A percentile compares a stretch with the other conserved stretches of the same genome.
phyloP scores from a whole-genome alignment of 2,113 vertebrate genomes.

The Ahaetulla prasina region DNA sequence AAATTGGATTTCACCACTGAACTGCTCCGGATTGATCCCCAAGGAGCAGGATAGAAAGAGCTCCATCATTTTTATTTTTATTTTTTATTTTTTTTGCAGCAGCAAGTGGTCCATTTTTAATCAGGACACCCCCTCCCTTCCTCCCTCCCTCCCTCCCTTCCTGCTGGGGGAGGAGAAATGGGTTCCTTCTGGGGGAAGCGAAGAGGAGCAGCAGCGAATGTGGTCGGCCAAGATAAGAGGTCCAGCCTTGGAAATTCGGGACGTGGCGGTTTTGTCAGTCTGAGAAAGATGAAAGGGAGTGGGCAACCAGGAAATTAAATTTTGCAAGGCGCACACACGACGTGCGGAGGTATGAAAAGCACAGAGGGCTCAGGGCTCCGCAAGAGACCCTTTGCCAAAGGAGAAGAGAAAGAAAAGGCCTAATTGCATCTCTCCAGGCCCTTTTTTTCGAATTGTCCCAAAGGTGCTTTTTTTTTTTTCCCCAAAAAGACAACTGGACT shows the following conservation, averaged over 20 bases:
- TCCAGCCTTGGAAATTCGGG: slow-evolving; percentile 26
- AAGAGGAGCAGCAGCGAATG: slow-evolving; percentile 43
- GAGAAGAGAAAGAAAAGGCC: no score
- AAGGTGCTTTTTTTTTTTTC: no score
- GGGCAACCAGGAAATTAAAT: not conserved
- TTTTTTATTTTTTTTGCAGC: slow-evolving; percentile 34
- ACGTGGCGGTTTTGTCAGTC: slow-evolving; percentile 41
- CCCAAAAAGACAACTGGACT: no score
- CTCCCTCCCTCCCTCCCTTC: slow-evolving; percentile 13
- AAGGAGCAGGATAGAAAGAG: not conserved
- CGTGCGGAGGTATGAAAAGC: fast-evolving
- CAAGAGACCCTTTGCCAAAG: not conserved
- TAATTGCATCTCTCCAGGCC: not conserved
- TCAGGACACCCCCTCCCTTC: not conserved
- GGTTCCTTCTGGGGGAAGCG: slow-evolving; percentile 46
- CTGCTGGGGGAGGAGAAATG: slow-evolving; percentile 25
- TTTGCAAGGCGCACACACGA: fast-evolving
- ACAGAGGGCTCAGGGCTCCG: fast-evolving
- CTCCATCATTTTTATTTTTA: not conserved
- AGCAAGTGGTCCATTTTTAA: slow-evolving; percentile 42
- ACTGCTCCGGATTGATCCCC: not conserved
- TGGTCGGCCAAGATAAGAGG: slow-evolving; percentile 58
- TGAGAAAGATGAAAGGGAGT: not conserved
- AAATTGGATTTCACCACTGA: no score
- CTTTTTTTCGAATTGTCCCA: not conserved